phyloP scores from a whole-genome alignment of 2,888 invertebrate species.

The Chouioia cunea region DNA sequence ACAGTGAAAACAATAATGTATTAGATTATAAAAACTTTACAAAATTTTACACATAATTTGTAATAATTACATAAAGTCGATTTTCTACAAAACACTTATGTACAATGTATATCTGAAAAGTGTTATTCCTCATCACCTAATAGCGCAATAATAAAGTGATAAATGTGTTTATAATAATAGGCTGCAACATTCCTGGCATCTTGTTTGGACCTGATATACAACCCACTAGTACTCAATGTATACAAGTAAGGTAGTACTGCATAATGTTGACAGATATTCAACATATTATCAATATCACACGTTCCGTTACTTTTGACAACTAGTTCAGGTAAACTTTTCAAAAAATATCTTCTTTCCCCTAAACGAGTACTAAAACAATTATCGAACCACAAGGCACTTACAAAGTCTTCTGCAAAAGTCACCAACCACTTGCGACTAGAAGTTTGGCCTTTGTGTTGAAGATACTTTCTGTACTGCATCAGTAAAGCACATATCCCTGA shows the following conservation, averaged over 20 bases:
- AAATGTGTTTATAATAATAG: constrained; percentile 21
- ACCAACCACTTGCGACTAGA: constrained; percentile 47
- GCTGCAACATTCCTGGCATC: constrained; percentile 44
- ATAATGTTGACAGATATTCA: constrained; percentile 58
- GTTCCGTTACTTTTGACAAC: constrained; percentile 48
- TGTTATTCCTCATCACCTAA: constrained; percentile 11
- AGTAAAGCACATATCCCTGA: constrained; percentile 60
- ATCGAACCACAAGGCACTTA: constrained; percentile 56
- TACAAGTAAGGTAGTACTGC: constrained; percentile 58
- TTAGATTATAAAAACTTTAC: too few relatives aligned
- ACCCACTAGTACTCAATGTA: constrained; percentile 50
- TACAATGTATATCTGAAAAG: too few relatives aligned
- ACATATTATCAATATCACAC: constrained; percentile 50
- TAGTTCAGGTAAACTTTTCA: constrained; percentile 51
- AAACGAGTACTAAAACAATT: constrained; percentile 50
- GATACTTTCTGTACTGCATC: constrained; percentile 50
- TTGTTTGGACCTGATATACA: constrained; percentile 53
- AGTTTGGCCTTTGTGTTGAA: constrained; percentile 42
- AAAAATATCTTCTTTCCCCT: constrained; percentile 50
- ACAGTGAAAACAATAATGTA: too few relatives aligned
- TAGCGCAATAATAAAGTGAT: constrained; percentile 32
- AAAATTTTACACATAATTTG: too few relatives aligned
- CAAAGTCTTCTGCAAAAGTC: constrained; percentile 55
- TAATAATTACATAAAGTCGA: too few relatives aligned
- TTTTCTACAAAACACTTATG: too few relatives aligned